These are phyloP conservation scores for Natrix natrix DNA, from an alignment of 2,797 vertebrate species.

Conservation along the genomic window DNA sequence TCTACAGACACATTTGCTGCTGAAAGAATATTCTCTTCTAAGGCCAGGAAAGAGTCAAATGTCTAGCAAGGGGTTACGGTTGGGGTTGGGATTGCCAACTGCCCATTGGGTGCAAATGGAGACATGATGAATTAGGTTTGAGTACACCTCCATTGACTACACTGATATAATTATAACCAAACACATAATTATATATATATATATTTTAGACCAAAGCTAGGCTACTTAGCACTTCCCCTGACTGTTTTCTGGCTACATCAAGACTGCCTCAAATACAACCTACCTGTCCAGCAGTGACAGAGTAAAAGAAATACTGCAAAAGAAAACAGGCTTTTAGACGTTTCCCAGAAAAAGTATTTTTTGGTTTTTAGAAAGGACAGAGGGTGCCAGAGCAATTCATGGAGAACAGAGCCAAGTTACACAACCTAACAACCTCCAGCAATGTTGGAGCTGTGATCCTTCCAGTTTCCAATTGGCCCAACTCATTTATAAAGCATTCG, in stretches of 20 bases:
- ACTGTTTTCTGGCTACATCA: not conserved
- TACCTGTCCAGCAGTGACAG: not conserved
- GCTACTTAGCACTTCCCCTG: not conserved
- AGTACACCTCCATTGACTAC: not conserved
- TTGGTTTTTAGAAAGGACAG: not conserved
- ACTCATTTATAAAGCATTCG: not conserved
- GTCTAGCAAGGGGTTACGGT: not conserved
- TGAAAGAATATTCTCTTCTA: not conserved
- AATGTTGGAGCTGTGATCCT: not conserved
- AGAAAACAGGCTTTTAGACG: not conserved
- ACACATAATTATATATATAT: not conserved
- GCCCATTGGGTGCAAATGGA: not conserved
- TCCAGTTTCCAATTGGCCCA: not conserved
- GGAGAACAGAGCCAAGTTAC: not conserved
- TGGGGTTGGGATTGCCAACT: too few species aligned
- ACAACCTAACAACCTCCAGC: not conserved
- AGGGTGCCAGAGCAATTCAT: not conserved
- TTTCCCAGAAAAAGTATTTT: not conserved
- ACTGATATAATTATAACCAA: not conserved
- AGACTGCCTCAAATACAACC: not conserved
- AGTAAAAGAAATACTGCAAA: not conserved
- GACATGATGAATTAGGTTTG: not conserved
- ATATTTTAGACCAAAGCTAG: not conserved
- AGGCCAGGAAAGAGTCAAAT: not conserved
- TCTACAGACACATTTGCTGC: not conserved